phyloP scores from a whole-genome alignment of 2,888 invertebrate genomes.

The Phengaris arion region DNA sequence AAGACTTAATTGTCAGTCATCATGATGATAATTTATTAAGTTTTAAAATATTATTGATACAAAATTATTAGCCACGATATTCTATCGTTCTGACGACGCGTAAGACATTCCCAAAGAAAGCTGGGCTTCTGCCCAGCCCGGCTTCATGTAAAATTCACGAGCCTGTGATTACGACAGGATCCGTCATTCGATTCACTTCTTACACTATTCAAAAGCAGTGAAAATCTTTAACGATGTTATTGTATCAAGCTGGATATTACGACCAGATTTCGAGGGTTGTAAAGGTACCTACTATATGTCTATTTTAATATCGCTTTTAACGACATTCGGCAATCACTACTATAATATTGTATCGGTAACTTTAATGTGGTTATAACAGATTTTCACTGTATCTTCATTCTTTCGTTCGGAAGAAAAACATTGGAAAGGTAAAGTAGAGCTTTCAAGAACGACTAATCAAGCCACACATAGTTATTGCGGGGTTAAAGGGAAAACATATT shows the following conservation, averaged over 20 bases:
- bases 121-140: not conserved
- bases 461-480: not conserved
- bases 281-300: too few species aligned
- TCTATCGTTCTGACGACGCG: not conserved
- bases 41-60: not conserved
- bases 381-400: not conserved
- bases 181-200: not conserved
- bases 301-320: too few species aligned
- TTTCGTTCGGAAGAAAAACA: not conserved
- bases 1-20: too few species aligned
- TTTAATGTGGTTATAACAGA: not conserved
- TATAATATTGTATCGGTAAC: too few species aligned
- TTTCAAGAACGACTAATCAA: slow-evolving; percentile 16
- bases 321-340: too few species aligned
- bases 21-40: too few species aligned
- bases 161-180: not conserved
- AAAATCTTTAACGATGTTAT: too few species aligned
- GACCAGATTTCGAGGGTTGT: too few species aligned
- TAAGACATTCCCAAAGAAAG: not conserved
- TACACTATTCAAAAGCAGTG: not conserved
- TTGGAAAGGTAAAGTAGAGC: not conserved
- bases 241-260: too few species aligned
- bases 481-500: slow-evolving; percentile 43
- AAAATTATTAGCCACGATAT: not conserved
- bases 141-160: slow-evolving; percentile 1